These are phyloP conservation scores for Dynastes tityus DNA, from an alignment of 2,888 invertebrate species.

Conservation along the genomic window DNA sequence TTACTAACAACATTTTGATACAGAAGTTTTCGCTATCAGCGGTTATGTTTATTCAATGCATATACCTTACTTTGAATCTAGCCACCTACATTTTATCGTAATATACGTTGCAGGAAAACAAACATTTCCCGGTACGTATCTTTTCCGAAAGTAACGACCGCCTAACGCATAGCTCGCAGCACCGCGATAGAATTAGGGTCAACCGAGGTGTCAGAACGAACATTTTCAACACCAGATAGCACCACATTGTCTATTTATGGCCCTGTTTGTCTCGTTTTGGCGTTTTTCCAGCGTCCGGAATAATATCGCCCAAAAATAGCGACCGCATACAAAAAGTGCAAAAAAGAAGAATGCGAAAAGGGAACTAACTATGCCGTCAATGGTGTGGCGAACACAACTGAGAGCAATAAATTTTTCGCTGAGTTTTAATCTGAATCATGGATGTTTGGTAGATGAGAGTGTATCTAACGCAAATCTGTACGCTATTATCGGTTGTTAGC, in stretches of 20 bases:
- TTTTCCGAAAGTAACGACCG: slow-evolving; percentile 45
- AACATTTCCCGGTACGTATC: slow-evolving; percentile 48
- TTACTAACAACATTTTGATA: no score
- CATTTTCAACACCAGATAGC: slow-evolving; percentile 64
- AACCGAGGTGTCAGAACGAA: slow-evolving; percentile 58
- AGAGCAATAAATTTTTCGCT: no score
- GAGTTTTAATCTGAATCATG: no score
- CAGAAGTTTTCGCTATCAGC: no score
- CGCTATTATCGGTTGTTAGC: no score
- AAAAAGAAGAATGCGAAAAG: neutral
- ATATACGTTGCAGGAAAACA: slow-evolving; percentile 39
- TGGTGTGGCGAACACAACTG: no score
- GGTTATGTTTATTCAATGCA: neutral
- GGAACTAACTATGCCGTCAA: neutral
- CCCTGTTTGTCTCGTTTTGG: slow-evolving; percentile 66
- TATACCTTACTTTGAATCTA: neutral
- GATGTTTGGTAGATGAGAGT: no score
- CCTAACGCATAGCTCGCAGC: slow-evolving; percentile 48
- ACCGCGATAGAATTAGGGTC: slow-evolving; percentile 58
- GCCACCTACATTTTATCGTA: slow-evolving; percentile 30
- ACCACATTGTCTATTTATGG: slow-evolving; percentile 65
- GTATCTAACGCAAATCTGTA: no score
- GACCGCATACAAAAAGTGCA: neutral
- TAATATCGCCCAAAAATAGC: slow-evolving; percentile 47
- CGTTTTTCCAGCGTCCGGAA: slow-evolving; percentile 61